Base-by-base conservation (phyloP, 1,140 invertebrate genomes). In the Drosophila fuyamai region DNA sequence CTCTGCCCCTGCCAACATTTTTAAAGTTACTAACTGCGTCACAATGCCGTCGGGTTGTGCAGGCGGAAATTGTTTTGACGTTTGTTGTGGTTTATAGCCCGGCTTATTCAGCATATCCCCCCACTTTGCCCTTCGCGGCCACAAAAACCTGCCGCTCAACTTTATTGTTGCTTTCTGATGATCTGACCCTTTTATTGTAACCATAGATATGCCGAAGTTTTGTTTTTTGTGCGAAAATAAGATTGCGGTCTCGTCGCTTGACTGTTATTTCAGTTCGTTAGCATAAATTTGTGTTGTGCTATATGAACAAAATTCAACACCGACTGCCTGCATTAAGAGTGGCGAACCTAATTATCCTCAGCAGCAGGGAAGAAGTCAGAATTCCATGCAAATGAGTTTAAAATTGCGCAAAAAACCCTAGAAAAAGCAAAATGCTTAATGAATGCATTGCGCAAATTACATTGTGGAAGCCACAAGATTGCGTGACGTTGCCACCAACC, bases 21-120 rank as follows among this genome's bases (percentile, higher is more conserved):
- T 56, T 18, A 48, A 40, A 63, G 38, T 48, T 40, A 36, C 47
- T n/a, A 38, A 75, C 55, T 60, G 48, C 67, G 41, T 46, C 44
- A 55, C 41, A 56, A 47, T 63, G 41, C 41, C 57, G 63, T 68
- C 60, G 51, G 78, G 61, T 73, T 73, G 23, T 47, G 60, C 18
- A 32, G 36, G 79, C 80, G 79, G 75, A 82, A 82, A 82, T 79
- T 82, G 80, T 68, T 83, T 74, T 83, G 68, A 79, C 75, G 62
- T 82, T 83, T 82, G 75, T 74, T 82, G 79, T 79, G 79, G 79
- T 83, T 81, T 81, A 79, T 63, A 55, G 54, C 74, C 46, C 67
- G 47, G 43, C 48, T 75, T 65, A 80, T 61, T 80, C 63, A 43
- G 53, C 53, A 62, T 46, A 38, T 56, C 63, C 29, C 29, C 9